Base-by-base conservation (phyloP, 2,113 vertebrate genomes). In the Muntiacus muntjak region DNA sequence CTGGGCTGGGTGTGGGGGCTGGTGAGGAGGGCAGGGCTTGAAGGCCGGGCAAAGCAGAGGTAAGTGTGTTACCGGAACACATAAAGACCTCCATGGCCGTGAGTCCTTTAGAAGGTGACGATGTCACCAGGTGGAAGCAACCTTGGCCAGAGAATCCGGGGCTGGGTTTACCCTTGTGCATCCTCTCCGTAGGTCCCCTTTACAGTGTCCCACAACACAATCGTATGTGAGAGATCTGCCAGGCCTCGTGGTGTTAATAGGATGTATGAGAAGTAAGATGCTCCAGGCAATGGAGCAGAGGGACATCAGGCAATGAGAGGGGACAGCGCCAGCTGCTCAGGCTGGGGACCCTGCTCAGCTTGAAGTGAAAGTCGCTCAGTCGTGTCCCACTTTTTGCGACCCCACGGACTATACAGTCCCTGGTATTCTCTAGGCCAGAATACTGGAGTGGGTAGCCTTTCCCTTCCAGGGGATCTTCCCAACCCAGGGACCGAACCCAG, bases 171-270 rank as follows among this genome's bases (percentile, higher is more conserved):
- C 6, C 2, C 3, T 36, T 2, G 4, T 0, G 1, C 4, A 11
- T 71, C 33, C 25, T 81, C 15, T 96, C 60, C 47, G 14, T n/a
- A 91, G 55, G 28, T 4, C 12, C 11, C 86, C 43, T 84, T 64
- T 19, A 71, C 13, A 19, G 16, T 25, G 30, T 36, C 45, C 40
- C 74, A 5, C 36, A 45, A 23, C 5, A 92, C 50, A 16, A 0
- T 15, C 1, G 0, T 1, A 4, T 43, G 26, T n/a, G 33, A 28
- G 28, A 60, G 83, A 17, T 13, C 19, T 40, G n/a, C 55, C 6
- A 6, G 25, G 43, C 19, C 30, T 78, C 47, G 1, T 57, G 55
- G 30, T 47, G 4, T 43, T 43, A 25, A 43, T 43, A 33, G 50
- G 55, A 13, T 1, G 0, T n/a, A 16, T 50, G 21, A 76, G 64